Conservation (phyloP, 2,888 invertebrate species). For the Cantharis rustica region DNA sequence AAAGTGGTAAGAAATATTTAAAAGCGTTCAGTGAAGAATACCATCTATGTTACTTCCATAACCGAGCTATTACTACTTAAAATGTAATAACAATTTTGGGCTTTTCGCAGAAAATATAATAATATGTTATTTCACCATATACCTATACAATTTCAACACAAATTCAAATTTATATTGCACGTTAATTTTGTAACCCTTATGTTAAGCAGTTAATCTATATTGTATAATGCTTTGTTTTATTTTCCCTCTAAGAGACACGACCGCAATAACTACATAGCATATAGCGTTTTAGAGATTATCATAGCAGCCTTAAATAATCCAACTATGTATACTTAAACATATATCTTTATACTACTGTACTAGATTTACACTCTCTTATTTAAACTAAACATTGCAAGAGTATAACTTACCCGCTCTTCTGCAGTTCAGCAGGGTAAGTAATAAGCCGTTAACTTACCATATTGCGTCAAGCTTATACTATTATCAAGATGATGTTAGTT, state of each 20-base stretch:
- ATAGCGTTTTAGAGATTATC: constrained; percentile 6
- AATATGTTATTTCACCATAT: neutral
- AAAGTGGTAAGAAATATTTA: too few relatives aligned
- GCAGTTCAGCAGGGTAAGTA: neutral
- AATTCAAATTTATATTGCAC: neutral
- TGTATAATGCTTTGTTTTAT: constrained; percentile 1
- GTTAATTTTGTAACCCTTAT: neutral
- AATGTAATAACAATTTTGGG: neutral
- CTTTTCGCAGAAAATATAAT: neutral
- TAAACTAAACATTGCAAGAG: neutral
- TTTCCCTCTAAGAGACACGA: neutral
- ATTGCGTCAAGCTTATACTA: neutral
- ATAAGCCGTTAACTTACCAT: neutral
- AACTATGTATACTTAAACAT: constrained; percentile 5
- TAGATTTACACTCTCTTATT: neutral
- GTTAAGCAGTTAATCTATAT: constrained; percentile 2
- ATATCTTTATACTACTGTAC: neutral
- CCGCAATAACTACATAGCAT: constrained; percentile 4
- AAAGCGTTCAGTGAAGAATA: too few relatives aligned
- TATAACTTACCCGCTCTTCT: neutral
- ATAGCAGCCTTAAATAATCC: constrained; percentile 4
- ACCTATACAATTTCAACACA: neutral
- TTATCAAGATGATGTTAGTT: neutral
- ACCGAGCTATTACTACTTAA: neutral
- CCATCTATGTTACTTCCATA: neutral